Conservation (phyloP, 2,888 invertebrate genomes). For the Meloe dianella region DNA sequence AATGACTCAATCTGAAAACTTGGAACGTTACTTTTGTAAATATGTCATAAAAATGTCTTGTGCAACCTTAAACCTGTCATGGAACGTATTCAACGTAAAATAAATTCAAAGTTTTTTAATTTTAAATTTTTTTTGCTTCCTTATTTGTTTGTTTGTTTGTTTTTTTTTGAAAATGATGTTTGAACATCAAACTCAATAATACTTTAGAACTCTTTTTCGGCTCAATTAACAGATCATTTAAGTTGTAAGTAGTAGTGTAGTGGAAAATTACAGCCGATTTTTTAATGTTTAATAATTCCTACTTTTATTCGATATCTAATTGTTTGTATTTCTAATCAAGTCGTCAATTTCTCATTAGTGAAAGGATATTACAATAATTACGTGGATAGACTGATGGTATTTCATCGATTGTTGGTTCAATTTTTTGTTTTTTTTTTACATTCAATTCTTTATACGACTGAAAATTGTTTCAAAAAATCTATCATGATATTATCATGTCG, state of each 20-base stretch:
- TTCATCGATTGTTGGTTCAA: too few species aligned
- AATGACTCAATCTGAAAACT: conserved; percentile 4
- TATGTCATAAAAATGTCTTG: conserved; percentile 2
- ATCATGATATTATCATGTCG: background rate
- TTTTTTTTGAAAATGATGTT: background rate
- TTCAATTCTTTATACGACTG: background rate
- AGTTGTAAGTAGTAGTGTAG: background rate
- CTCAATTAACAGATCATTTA: conserved; percentile 4
- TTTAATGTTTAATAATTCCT: background rate
- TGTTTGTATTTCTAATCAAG: background rate
- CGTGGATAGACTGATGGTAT: too few species aligned
- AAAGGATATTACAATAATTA: too few species aligned
- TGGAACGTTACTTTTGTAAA: conserved; percentile 4
- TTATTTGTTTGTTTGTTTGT: too few species aligned
- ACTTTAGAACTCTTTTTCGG: background rate
- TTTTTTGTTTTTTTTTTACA: too few species aligned
- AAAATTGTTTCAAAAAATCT: background rate
- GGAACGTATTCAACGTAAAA: background rate
- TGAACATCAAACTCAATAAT: background rate
- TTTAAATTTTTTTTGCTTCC: background rate
- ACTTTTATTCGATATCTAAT: too few species aligned
- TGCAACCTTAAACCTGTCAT: conserved; percentile 3
- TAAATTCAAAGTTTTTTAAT: conserved; percentile 6
- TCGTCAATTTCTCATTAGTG: too few species aligned
- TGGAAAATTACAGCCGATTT: too few species aligned